These are phyloP conservation scores for Aphrophora alni DNA, from an alignment of 2,888 invertebrate species.

Conservation along the genomic window DNA sequence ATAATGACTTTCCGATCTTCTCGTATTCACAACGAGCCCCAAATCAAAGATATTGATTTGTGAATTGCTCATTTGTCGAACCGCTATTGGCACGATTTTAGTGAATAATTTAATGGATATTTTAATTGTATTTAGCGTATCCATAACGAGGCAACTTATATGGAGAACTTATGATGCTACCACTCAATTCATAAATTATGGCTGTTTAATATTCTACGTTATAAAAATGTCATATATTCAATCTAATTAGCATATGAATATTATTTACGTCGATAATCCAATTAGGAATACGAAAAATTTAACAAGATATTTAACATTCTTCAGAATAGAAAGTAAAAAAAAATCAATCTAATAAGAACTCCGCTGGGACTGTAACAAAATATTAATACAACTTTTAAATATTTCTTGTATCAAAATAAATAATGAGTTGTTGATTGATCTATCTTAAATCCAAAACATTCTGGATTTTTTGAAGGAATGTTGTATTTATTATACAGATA, in stretches of 20 bases:
- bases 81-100: background rate
- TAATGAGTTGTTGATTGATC: too few relatives aligned
- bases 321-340: background rate
- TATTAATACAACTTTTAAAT: too few relatives aligned
- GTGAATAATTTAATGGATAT: background rate
- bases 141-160: background rate
- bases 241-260: background rate
- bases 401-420: too few relatives aligned
- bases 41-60: background rate
- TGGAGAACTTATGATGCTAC: background rate
- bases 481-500: too few relatives aligned
- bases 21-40: background rate
- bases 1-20: background rate
- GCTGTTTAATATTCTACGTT: background rate
- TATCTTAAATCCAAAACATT: too few relatives aligned
- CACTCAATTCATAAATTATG: background rate
- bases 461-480: too few relatives aligned
- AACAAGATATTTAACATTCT: background rate
- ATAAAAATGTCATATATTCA: background rate
- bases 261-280: background rate
- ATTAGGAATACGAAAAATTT: background rate
- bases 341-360: too few relatives aligned
- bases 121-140: background rate
- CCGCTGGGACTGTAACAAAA: too few relatives aligned
- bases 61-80: background rate